phyloP scores from a whole-genome alignment of 2,113 vertebrate genomes.

The Coptodon bakossiorum region DNA sequence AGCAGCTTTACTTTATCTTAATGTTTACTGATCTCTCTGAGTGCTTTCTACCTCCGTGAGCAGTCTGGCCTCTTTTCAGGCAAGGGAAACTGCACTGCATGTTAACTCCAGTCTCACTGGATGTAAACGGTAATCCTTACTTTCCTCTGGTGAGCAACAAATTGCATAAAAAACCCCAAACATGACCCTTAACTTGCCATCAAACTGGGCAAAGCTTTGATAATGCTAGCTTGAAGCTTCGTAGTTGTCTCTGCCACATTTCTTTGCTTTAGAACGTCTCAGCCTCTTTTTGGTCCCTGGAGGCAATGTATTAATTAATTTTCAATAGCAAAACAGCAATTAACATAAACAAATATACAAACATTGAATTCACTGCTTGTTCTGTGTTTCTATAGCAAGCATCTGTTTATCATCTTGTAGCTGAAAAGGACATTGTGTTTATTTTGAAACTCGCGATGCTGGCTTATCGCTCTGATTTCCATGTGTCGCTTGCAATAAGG shows the following conservation, averaged over 20 bases:
- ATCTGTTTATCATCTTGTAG: not conserved
- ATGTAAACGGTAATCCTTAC: not conserved
- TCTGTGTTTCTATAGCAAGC: not conserved
- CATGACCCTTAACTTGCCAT: not conserved
- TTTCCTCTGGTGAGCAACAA: not conserved
- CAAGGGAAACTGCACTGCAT: not conserved
- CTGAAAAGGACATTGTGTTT: not conserved
- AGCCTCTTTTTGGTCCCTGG: not conserved
- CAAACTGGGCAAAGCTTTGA: not conserved
- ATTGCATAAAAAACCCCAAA: not conserved
- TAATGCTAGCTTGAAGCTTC: not conserved
- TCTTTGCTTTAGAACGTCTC: not conserved
- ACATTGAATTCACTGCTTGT: not conserved
- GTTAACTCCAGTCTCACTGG: not conserved
- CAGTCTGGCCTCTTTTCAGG: not conserved
- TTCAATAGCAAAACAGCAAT: not conserved
- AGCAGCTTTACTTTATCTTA: not conserved
- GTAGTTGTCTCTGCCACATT: not conserved
- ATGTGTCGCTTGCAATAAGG: not conserved
- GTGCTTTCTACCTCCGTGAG: not conserved
- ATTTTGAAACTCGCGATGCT: not conserved
- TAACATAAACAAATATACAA: not conserved
- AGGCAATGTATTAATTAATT: not conserved
- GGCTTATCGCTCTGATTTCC: slow-evolving; percentile 18
- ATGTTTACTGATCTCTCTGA: not conserved